Base-by-base conservation (phyloP, 2,797 vertebrate genomes). In the Tadarida brasiliensis region DNA sequence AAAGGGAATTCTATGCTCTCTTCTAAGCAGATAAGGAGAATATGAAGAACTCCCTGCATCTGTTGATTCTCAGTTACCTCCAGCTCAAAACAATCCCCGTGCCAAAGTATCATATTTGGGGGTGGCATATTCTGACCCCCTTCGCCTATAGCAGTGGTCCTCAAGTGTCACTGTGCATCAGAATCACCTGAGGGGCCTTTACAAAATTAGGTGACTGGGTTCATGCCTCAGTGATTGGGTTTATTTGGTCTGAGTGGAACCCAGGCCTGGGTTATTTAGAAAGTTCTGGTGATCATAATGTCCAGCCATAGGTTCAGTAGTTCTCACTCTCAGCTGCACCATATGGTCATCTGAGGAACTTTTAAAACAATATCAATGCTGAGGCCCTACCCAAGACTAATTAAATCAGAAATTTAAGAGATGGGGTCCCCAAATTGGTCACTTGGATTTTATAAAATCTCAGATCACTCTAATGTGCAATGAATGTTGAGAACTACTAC, bases 371-470 rank as follows among this genome's bases (percentile, higher is more conserved):
- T 4, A 33, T 61, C 10, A 44, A 26, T 24, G 80, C 15, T 1
- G 28, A 95, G 20, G 6, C 5, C 17, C 28, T 49, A 47, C 16
- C 9, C 0, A 65, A 93, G 28, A 74, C 5, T 10, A 61, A 88
- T 54, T 67, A 71, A 77, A 49, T 15, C 26, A 82, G 8, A 85
- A 74, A 61, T 87, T 68, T 35, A 77, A 56, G 28, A 57, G 11
- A 68, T 30, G 5, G 2, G n/a, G 7, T 20, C 5, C 26, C 78
- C 8, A 82, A 5, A 16, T 26, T 49, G 4, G 59, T 82, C 19
- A 65, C 73, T 33, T 74, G 7, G 10, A 90, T 87, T 94, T 84
- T 33, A 47, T 47, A 73, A 96, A 95, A 71, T 80, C 51, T 90
- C 49, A 80, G 73, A 28, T 78, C 57, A 94, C 59, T 87, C 10